Evolutionary conservation across 2,113 vertebrate species (phyloP), one percentile per base, ranked within the genome.

Genomic region (Corynorhinus townsendii): DNA sequence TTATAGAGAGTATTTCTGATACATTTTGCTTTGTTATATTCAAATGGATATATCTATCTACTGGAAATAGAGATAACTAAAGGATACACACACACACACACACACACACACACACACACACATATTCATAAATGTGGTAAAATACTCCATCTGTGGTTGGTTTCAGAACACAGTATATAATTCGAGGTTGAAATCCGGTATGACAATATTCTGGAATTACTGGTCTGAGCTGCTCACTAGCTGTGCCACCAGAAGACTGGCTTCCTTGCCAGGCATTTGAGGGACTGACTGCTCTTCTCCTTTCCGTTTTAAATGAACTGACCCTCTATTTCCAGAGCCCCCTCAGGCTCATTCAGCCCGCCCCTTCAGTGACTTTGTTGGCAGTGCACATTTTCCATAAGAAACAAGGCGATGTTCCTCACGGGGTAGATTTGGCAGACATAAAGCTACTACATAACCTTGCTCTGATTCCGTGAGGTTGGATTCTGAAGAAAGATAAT

Each of bases 381-480:
- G 91, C 94, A 87, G 86, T 54, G 59, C 56, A 91, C 96, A 89
- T 95, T 97, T 95, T 97, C 96, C 90, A 93, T 95, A 95, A 96
- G 96, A 96, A 96, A 95, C 91, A 94, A 91, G 91, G 49, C 0
- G 35, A 66, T 94, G 94, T 91, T 96, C 91, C 96, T 97, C 96
- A 1, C 59, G 84, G 96, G 95, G 90, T 91, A 93, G 89, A 89
- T 95, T 97, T 97, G 97, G 94, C 75, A 68, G 91, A 75, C 89
- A 35, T 84, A 83, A 85, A 95, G 75, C 94, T 91, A 66, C 94
- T 76, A 14, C 30, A 49, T 94, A 95, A 96, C 89, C 95, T 95
- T 97, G 96, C 88, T 97, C 96, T 69, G 86, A 94, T 91, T 96
- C 93, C 52, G 76, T 89, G 95, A 97, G 95, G 94, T 90, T 97